These are phyloP conservation scores for Parnassius apollo DNA, from an alignment of 2,888 invertebrate species.

Conservation along the genomic window DNA sequence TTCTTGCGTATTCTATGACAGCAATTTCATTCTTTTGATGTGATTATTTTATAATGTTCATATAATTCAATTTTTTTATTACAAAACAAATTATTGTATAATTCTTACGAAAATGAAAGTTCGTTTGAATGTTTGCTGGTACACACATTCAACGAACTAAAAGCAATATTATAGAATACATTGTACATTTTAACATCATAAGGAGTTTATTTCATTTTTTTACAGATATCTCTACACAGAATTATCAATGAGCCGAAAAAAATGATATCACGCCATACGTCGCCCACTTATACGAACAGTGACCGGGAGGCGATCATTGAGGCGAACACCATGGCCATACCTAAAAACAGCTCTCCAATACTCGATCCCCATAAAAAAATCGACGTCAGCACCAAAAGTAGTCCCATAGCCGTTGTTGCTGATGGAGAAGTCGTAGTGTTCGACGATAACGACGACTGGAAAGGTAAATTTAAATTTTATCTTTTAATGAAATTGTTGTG, in stretches of 20 bases:
- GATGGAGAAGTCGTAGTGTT: slow-evolving; percentile 92
- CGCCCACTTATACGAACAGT: slow-evolving; percentile 73
- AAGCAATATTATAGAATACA: too few relatives aligned
- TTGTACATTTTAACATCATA: too few relatives aligned
- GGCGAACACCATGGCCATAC: slow-evolving; percentile 64
- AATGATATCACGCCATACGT: slow-evolving; percentile 75
- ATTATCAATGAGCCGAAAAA: slow-evolving; percentile 73
- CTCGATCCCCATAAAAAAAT: slow-evolving; percentile 70
- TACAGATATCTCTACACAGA: slow-evolving; percentile 72
- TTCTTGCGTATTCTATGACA: too few relatives aligned
- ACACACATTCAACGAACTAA: too few relatives aligned
- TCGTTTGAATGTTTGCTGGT: too few relatives aligned
- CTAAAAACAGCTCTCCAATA: slow-evolving; percentile 74
- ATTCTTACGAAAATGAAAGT: too few relatives aligned
- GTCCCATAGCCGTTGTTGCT: slow-evolving; percentile 83
- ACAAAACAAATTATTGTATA: too few relatives aligned
- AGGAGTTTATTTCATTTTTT: slow-evolving; percentile 21
- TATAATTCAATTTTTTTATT: too few relatives aligned
- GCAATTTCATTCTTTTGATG: too few relatives aligned
- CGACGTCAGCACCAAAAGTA: slow-evolving; percentile 71
- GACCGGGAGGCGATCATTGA: slow-evolving; percentile 57
- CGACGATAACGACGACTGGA: slow-evolving; percentile 93
- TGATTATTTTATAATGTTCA: too few relatives aligned
- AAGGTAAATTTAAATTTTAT: slow-evolving; percentile 64
- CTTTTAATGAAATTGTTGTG: too few relatives aligned